These are phyloP conservation scores for Brachynemurus nebulosus DNA, from an alignment of 2,888 invertebrate genomes.

Conservation along the genomic window DNA sequence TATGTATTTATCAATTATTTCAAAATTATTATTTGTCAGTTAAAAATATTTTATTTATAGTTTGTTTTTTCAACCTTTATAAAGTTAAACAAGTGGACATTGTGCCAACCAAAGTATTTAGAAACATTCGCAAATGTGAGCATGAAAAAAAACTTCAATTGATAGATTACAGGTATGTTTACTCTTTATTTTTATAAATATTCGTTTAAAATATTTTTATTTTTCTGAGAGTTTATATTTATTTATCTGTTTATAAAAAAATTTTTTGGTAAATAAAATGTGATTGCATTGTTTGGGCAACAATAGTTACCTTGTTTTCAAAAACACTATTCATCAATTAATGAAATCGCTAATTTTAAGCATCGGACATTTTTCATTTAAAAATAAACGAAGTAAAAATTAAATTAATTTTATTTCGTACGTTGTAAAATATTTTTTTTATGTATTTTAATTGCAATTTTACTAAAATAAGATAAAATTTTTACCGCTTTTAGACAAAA, in stretches of 20 bases:
- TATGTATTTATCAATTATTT: neutral
- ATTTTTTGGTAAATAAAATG: no score
- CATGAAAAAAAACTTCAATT: neutral
- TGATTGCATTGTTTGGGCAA: no score
- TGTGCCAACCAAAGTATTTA: neutral
- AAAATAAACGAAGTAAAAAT: neutral
- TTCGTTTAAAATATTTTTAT: neutral
- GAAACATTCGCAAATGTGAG: neutral
- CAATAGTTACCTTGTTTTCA: no score
- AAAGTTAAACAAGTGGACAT: neutral
- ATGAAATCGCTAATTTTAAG: no score
- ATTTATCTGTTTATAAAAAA: no score
- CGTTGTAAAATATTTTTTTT: no score
- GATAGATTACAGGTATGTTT: neutral
- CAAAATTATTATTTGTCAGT: neutral
- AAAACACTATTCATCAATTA: no score
- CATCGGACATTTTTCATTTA: neutral
- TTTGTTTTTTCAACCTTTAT: constrained; percentile 1
- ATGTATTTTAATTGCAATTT: no score
- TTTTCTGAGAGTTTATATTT: neutral
- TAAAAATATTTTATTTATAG: neutral
- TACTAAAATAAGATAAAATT: no score
- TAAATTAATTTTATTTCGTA: no score
- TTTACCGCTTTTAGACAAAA: no score
- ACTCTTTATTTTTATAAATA: neutral